These are phyloP conservation scores for Acrocephalus arundinaceus DNA, from an alignment of 2,113 vertebrate genomes.

Conservation along the genomic window DNA sequence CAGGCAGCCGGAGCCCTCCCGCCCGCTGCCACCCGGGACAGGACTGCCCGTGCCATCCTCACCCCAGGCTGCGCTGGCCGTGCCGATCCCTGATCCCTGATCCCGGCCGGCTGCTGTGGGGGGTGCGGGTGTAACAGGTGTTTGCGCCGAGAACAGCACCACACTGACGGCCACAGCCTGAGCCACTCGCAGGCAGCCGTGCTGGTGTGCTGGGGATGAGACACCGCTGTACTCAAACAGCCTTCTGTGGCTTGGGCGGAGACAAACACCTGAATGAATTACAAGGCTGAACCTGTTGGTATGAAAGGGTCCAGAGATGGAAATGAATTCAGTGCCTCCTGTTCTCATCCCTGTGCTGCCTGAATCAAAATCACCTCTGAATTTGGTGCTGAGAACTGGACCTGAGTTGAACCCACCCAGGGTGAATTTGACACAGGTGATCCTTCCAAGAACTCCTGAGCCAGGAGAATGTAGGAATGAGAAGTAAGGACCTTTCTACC, in stretches of 20 bases:
- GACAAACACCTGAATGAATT: not conserved
- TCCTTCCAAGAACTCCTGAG: not conserved
- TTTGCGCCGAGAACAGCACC: not conserved
- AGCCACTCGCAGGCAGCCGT: fast-evolving
- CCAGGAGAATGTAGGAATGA: not conserved
- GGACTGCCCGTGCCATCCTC: not conserved
- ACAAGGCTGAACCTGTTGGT: not conserved
- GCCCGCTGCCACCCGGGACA: not conserved
- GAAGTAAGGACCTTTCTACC: not conserved
- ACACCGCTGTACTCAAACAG: not conserved
- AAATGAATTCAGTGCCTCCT: not conserved
- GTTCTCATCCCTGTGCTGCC: not conserved
- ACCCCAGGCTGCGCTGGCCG: no score
- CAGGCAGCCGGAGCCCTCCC: not conserved
- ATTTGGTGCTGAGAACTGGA: not conserved
- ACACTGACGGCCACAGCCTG: fast-evolving
- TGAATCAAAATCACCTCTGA: not conserved
- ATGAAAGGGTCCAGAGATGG: not conserved
- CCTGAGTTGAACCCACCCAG: not conserved
- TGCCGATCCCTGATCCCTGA: not conserved
- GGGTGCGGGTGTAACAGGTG: fast-evolving
- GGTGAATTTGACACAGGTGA: not conserved
- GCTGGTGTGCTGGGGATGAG: fast-evolving
- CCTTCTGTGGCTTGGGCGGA: fast-evolving
- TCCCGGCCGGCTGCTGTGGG: not conserved